Base-by-base conservation (phyloP, 2,888 invertebrate genomes). In the Maniola hyperantus region DNA sequence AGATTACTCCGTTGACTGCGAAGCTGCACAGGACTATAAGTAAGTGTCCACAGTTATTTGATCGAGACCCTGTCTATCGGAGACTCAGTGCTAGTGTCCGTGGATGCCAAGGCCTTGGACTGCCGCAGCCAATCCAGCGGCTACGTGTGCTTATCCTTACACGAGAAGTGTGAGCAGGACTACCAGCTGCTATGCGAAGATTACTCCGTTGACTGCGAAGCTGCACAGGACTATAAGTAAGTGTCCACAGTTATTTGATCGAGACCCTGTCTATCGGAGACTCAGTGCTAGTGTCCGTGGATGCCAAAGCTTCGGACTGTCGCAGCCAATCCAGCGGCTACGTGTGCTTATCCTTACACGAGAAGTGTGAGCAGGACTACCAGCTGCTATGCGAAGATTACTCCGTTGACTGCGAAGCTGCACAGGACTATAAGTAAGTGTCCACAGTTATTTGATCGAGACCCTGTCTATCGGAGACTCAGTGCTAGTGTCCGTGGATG, bases 21-120 rank as follows among this genome's bases (percentile, higher is more conserved):
- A 80, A 5, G 70, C 70, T 2, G 80, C 80, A 0, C 67, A 42
- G 1, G 67, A 69, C 0, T 75, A 71, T 54, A 78, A 70, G 89
- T 88, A 65, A 83, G 86, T 26, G 6, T n/a, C 55, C 18, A 13
- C 79, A 91, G 91, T 5, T 90, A 79, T 59, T 39, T 89, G 0
- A 51, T 88, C 0, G 85, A 85, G 1, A 73, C 78, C 0, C 71
- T 89, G 0, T 36, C 77, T 0, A 53, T 79, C 0, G 87, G 84
- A 5, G 85, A 82, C 4, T 20, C 66, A 0, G 74, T 81, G 0
- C 46, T 86, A 0, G 68, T 87, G 0, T 81, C 82, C 0, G 81
- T 83, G 5, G 85, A 88, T 0, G 64, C 71, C 0, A 11, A 46
- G 0, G 81, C 83, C 0, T 20, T 72, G 0, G 79, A 77, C 0